Base-by-base conservation (phyloP, 2,113 vertebrate species). In the Xenopus laevis region DNA sequence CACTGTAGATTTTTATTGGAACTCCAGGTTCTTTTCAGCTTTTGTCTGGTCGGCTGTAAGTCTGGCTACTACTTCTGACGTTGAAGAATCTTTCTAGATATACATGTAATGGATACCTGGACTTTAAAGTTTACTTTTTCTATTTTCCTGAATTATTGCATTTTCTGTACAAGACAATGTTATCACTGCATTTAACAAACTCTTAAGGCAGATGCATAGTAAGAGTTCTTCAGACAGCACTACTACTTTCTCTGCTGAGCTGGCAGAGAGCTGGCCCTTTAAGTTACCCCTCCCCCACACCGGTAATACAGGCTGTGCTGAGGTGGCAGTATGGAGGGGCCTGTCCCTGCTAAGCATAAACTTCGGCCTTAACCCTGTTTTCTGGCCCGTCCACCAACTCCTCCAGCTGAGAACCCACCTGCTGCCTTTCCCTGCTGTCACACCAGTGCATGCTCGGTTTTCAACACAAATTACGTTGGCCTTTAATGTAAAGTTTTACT, bases 301-400 rank as follows among this genome's bases (percentile, higher is more conserved):
- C 67, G 66, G 74, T 77, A 77, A 77, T 77, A 58, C 74, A 70
- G 74, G 66, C 74, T 64, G 66, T 77, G 74, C 74, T 77, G 74
- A 77, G 74, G 74, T 77, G 74, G 74, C 74, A 77, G 74, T 77
- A 77, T 59, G 18, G 66, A 70, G 74, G 74, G 66, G 74, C 74
- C 60, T 77, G 74, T 77, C 74, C 67, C 67, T 77, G 65, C 58
- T 71, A 27, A 68, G 50, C 66, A 68, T 52, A 55, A 68, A 68
- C 66, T 50, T 68, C 66, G 33, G 65, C 65, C 66, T 60, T 74
- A 13, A 67, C 65, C 21, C 21, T 13, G 59, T 59, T 77, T 30
- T 3, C 1, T 17, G 58, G 27, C 21, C 44, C 23, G 44, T 33
- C 66, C 40, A 61, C 46, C 65, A 68, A 27, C 57, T 68, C n/a